Base-by-base conservation (phyloP, 2,888 invertebrate species). In the Zhengitettix transpicula region DNA sequence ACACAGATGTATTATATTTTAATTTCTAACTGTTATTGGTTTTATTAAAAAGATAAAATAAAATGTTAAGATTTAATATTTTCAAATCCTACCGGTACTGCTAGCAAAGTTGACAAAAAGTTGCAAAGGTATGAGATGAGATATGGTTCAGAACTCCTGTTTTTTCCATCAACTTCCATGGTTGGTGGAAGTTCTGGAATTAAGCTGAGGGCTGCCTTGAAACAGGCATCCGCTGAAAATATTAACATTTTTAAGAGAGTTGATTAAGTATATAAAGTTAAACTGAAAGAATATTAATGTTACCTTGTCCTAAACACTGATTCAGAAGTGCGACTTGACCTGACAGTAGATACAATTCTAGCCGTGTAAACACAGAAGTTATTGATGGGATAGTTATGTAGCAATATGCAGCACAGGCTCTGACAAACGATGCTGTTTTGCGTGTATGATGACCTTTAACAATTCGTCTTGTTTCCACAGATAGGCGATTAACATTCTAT, bases 371-470 rank as follows among this genome's bases (percentile, higher is more conserved):
- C n/a, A 85, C 79, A 62, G 87, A 87, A 67, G 80, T 82, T 70
- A 98, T 82, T 14, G 96, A 96, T n/a, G 98, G 98, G 71, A 95
- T 89, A 10, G 97, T 97, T 63, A 98, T 95, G 74, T 87, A 97
- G 73, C 89, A 87, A 75, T 91, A 98, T 0, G 98, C 97, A 54
- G 91, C 87, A 76, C 97, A 97, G 2, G 97, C 96, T 69, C 91
- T 84, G 42, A 90, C 88, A 77, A 95, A 89, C 67, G 90, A 85
- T 14, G 85, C 83, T 2, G 90, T 90, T 72, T 88, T 87, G 63
- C 83, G 78, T 0, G 86, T 85, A 68, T 89, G 89, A 68, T 83
- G 81, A 5, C 87, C 86, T 65, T 82, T 81, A 7, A 88, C 83
- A 60, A 86, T 81, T 68, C 76, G 79, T 51, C 79, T 75, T 14